Evolutionary conservation across 2,113 vertebrate species (phyloP), one percentile per base, ranked within the genome.

Genomic region (Reinhardtius hippoglossoides): DNA sequence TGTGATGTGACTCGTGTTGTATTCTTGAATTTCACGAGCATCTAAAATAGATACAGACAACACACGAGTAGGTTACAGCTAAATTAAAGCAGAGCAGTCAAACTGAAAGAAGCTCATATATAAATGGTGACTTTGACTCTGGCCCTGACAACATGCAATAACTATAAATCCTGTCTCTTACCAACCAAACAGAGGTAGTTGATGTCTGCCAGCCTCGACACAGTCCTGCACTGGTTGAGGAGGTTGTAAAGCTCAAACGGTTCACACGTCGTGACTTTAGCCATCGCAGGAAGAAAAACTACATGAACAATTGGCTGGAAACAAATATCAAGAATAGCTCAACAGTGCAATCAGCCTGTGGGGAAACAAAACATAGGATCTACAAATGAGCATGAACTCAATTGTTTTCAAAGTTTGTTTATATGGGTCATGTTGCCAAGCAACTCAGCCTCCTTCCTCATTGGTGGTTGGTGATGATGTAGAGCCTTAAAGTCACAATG

Each of bases 131-230:
- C 21, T 20, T 0, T 16, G 9, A 37, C 65, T 27, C 21, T 4
- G 18, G 31, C 48, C 1, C 37, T 21, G 40, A 44, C 35, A 35
- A 35, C 35, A 35, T 35, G 8, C 8, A 5, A 24, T 20, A 20
- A n/a, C 5, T 9, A 48, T 23, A 0, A 13, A 18, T 8, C 26
- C 8, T 1, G 5, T 61, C n/a, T 61, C 95, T 95, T 89, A 97
- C 96, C 97, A 67, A 96, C 82, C 83, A 97, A 83, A 74, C 93
- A 96, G 16, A 97, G 94, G 83, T 94, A 97, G 89, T 93, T 94
- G 74, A 90, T 87, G 66, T 97, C 96, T 2, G 92, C 77, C 79
- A 97, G 79, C 54, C 95, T 94, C 1, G 95, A 85, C 7, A 91
- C 16, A 16, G 76, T 60, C 59, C 90, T 77, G 27, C 71, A 46